These are phyloP conservation scores for Drosophila pseudoananassae DNA, from an alignment of 1,140 invertebrate species.

Conservation along the genomic window DNA sequence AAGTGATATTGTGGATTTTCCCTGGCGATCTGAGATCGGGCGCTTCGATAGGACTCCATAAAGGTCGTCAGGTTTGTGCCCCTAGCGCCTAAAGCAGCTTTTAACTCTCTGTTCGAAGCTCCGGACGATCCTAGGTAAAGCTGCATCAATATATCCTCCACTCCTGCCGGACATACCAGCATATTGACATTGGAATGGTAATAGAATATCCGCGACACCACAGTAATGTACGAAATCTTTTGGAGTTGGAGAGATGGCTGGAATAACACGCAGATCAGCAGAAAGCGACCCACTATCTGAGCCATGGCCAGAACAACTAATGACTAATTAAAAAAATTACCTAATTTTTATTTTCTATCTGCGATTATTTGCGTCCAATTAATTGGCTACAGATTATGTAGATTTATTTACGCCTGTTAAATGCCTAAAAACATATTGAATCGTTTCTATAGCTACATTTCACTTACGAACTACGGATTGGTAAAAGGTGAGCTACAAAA, in stretches of 20 bases:
- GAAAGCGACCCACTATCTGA: background rate
- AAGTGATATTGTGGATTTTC: background rate
- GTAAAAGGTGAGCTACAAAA: conserved; percentile 51
- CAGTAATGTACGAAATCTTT: background rate
- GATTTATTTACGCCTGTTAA: conserved; percentile 42
- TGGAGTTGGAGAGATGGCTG: background rate
- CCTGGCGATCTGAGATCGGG: background rate
- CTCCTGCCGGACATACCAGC: background rate
- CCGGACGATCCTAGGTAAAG: conserved; percentile 12
- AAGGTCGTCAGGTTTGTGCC: background rate
- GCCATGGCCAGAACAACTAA: background rate
- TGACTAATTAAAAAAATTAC: background rate
- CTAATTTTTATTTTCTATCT: background rate
- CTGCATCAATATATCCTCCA: conserved; percentile 1
- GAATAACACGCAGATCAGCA: background rate
- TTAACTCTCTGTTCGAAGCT: background rate
- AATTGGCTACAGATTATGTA: conserved; percentile 26
- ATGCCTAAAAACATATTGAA: conserved; percentile 32
- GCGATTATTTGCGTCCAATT: background rate
- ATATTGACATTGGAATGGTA: conserved; percentile 6
- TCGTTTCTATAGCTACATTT: conserved; percentile 35
- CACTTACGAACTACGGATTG: conserved; percentile 37
- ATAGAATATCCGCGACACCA: background rate
- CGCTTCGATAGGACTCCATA: background rate
- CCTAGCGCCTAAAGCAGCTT: background rate